Evolutionary conservation across 2,113 vertebrate genomes (phyloP).

Genomic region (Anarrhichthys ocellatus): DNA sequence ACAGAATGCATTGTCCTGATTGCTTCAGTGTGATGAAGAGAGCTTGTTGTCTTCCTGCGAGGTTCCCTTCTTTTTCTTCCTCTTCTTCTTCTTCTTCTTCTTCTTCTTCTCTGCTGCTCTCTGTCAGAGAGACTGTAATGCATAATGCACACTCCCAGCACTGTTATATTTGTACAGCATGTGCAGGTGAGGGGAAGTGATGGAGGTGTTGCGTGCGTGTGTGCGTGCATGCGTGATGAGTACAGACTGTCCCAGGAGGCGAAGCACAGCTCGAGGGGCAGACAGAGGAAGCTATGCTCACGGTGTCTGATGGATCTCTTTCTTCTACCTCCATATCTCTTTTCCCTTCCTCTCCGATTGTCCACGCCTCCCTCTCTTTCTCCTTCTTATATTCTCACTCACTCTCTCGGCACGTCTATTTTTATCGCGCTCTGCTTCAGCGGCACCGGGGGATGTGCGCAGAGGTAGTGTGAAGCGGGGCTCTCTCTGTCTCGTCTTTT

Average conservation of each 20-base stretch:
- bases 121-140: conserved; percentile 3
- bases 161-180: not conserved
- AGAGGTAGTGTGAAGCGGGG: not conserved
- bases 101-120: not conserved
- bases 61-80: too few species aligned
- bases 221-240: conserved; percentile 37
- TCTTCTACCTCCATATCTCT: not conserved
- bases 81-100: not conserved
- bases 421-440: conserved; percentile 10
- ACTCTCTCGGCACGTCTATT: conserved; percentile 24
- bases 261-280: conserved; percentile 19
- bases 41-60: not conserved
- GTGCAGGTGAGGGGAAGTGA: not conserved
- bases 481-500: not conserved
- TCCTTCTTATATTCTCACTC: not conserved
- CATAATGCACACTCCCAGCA: conserved; percentile 16
- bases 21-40: not conserved
- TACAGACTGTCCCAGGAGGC: conserved; percentile 38
- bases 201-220: not conserved
- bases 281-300: conserved; percentile 23
- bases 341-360: not conserved
- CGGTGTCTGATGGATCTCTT: conserved; percentile 15
- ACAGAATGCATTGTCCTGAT: not conserved
- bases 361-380: not conserved
- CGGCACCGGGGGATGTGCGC: conserved; percentile 1